These are phyloP conservation scores for Pyrgus malvae DNA, from an alignment of 2,888 invertebrate species.

Conservation along the genomic window DNA sequence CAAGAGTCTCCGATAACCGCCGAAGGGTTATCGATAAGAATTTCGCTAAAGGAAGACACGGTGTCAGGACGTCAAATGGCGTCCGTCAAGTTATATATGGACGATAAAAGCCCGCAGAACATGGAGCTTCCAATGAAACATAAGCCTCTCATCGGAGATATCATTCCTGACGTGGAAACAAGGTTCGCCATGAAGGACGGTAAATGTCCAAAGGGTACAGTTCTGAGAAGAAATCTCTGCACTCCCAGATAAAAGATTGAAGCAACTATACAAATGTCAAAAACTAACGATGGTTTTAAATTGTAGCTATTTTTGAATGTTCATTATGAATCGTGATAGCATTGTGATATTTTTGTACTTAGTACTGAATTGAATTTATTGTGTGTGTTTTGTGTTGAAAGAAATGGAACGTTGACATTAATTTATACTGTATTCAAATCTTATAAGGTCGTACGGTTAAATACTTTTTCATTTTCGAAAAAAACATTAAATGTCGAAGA, in stretches of 20 bases:
- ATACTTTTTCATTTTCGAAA: too few relatives aligned
- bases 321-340: not conserved
- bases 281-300: too few relatives aligned
- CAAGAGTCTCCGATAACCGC: not conserved
- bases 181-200: not conserved
- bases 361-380: too few relatives aligned
- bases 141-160: not conserved
- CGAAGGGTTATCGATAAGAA: not conserved
- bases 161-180: conserved; percentile 8
- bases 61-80: not conserved
- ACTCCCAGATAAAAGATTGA: conserved; percentile 4
- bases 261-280: too few relatives aligned
- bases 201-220: conserved; percentile 3
- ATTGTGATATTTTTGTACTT: not conserved
- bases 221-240: not conserved
- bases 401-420: too few relatives aligned
- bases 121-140: not conserved
- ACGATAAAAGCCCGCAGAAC: not conserved
- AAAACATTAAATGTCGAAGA: too few relatives aligned
- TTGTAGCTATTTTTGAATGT: not conserved
- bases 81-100: not conserved
- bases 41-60: not conserved
- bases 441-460: too few relatives aligned
- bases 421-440: too few relatives aligned
- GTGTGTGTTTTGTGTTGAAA: too few relatives aligned